These are phyloP conservation scores for Hypomecis punctinalis DNA, from an alignment of 2,888 invertebrate genomes.

Conservation along the genomic window DNA sequence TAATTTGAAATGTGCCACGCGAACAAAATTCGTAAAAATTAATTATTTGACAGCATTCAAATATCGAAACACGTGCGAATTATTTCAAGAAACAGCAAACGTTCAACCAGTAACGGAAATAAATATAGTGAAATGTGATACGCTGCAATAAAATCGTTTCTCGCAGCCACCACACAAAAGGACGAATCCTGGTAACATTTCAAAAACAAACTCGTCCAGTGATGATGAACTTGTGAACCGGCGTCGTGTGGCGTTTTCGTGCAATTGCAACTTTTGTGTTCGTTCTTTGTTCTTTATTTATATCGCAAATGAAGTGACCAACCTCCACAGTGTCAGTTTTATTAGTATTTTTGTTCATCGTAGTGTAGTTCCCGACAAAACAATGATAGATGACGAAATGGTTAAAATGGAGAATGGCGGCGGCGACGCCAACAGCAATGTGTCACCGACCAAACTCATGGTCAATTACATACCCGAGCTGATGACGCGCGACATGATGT, in stretches of 20 bases:
- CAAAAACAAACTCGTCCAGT: constrained; percentile 74
- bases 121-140: constrained; percentile 49
- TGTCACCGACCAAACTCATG: constrained; percentile 85
- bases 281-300: constrained; percentile 76
- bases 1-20: constrained; percentile 63
- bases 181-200: constrained; percentile 78
- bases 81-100: constrained; percentile 37
- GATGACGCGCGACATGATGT: constrained; percentile 85
- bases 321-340: constrained; percentile 70
- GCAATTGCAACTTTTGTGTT: constrained; percentile 77
- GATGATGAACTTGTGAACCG: constrained; percentile 84
- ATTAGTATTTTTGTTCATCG: constrained; percentile 74
- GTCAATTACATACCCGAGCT: constrained; percentile 84
- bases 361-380: constrained; percentile 79
- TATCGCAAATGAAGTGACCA: constrained; percentile 80
- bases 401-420: constrained; percentile 79
- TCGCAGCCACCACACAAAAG: constrained; percentile 49
- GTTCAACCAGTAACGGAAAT: constrained; percentile 31
- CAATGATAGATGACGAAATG: constrained; percentile 78
- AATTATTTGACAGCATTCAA: constrained; percentile 60
- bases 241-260: constrained; percentile 81
- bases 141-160: constrained; percentile 40
- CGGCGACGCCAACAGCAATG: constrained; percentile 81
- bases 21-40: constrained; percentile 60
- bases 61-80: constrained; percentile 59